A percentile compares a stretch with the other conserved stretches of the same genome.
Conservation (phyloP, 2,113 vertebrate genomes). For the Odocoileus virginianus region DNA sequence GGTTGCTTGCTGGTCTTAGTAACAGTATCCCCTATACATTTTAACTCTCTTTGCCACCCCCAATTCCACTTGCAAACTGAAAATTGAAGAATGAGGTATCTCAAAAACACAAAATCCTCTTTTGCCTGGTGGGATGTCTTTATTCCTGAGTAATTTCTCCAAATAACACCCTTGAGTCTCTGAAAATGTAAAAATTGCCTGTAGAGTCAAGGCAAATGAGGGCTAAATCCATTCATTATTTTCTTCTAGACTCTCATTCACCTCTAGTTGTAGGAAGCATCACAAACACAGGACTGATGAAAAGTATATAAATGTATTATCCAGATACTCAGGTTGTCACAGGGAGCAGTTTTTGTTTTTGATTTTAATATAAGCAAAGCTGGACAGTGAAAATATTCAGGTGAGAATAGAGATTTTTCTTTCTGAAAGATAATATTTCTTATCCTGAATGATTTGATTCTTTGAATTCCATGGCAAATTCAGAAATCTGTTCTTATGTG, state of each 20-base stretch:
- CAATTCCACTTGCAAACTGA: conserved; percentile 31
- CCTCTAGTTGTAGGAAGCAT: neutral
- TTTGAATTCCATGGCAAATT: conserved; percentile 4
- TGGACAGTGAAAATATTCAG: neutral
- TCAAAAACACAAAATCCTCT: conserved; percentile 22
- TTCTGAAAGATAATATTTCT: neutral
- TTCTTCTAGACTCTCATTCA: conserved; percentile 20
- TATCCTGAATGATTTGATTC: neutral
- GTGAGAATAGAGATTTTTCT: neutral
- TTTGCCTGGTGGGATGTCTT: conserved; percentile 51
- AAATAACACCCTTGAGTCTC: conserved; percentile 43
- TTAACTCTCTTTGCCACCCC: neutral
- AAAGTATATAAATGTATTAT: conserved; percentile 8
- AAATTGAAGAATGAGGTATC: conserved; percentile 14
- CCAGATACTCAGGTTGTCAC: neutral
- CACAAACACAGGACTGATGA: neutral
- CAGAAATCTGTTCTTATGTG: neutral
- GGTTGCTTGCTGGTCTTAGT: neutral
- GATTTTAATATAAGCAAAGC: conserved; percentile 30
- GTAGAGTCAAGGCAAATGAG: conserved; percentile 42
- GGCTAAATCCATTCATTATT: conserved; percentile 40
- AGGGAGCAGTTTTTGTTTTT: neutral
- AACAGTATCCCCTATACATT: neutral
- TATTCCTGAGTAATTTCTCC: conserved; percentile 59
- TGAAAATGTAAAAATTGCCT: conserved; percentile 60